Conservation (phyloP, 2,113 vertebrate genomes). For the Xiphophorus couchianus region DNA sequence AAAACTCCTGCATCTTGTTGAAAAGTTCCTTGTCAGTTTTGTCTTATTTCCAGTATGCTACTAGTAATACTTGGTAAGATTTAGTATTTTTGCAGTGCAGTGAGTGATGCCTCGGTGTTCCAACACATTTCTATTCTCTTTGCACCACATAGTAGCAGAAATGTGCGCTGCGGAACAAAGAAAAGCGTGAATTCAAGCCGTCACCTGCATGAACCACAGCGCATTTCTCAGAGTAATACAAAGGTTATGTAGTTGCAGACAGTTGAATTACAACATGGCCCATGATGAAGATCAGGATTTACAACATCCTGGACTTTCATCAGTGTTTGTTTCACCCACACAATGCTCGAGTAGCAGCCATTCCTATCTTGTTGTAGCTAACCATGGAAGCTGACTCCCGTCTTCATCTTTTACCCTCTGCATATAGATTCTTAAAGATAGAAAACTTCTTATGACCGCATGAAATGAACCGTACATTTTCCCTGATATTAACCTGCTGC, state of each 20-base stretch:
- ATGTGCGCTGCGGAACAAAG: neutral
- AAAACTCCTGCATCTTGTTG: no score
- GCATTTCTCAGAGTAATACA: neutral
- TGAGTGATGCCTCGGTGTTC: no score
- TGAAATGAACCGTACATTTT: conserved; percentile 1
- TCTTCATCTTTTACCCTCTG: neutral
- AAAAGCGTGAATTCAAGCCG: neutral
- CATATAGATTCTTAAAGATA: neutral
- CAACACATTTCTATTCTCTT: no score
- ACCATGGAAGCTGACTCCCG: neutral
- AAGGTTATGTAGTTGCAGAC: conserved; percentile 39
- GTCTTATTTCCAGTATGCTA: no score
- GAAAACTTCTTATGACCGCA: neutral
- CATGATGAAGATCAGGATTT: conserved; percentile 13
- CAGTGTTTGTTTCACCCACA: conserved; percentile 22
- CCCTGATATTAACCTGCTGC: conserved; percentile 6
- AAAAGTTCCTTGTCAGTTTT: no score
- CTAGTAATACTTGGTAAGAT: no score
- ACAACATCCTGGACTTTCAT: conserved; percentile 8
- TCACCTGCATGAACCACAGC: neutral
- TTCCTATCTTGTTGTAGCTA: neutral
- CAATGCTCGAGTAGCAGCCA: neutral
- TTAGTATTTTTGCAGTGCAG: no score
- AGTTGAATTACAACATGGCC: conserved; percentile 30
- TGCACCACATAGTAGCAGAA: neutral